Conservation (phyloP, 1,140 invertebrate species). For the Drosophila bocki region DNA sequence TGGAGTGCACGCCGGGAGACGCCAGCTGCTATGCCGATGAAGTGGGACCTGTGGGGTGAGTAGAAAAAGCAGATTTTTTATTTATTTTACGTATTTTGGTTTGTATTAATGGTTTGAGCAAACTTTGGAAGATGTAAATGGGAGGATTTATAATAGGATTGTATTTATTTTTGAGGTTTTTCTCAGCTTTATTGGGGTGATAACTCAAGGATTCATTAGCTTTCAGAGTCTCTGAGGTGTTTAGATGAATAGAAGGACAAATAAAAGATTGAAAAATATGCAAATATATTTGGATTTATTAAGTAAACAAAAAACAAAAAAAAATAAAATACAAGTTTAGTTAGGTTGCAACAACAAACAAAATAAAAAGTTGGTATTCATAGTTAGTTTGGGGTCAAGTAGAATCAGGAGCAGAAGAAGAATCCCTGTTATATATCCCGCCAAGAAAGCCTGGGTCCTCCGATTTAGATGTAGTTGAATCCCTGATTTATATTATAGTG, state of each 20-base stretch:
- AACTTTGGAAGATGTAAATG: background rate
- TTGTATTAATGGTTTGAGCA: background rate
- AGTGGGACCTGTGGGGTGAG: constrained; percentile 93
- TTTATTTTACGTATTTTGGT: background rate
- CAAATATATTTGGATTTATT: background rate
- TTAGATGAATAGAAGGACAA: background rate
- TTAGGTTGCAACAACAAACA: background rate
- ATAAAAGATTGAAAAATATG: background rate
- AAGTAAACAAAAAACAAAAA: background rate
- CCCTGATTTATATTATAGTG: no score
- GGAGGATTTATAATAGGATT: background rate
- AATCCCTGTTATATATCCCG: no score
- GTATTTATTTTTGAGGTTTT: no score
- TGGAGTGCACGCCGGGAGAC: constrained; percentile 93
- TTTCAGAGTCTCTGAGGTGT: background rate
- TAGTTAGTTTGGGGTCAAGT: background rate
- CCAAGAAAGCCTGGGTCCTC: no score
- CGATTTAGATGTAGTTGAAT: no score
- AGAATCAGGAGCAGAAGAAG: no score
- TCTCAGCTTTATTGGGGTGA: no score
- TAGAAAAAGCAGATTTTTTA: background rate
- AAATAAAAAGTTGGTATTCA: background rate
- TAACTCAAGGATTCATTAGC: background rate
- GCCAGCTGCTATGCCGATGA: constrained; percentile 92
- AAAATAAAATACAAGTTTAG: background rate